phyloP scores from a whole-genome alignment of 1,140 invertebrate species.

The Psilanteris sp. region DNA sequence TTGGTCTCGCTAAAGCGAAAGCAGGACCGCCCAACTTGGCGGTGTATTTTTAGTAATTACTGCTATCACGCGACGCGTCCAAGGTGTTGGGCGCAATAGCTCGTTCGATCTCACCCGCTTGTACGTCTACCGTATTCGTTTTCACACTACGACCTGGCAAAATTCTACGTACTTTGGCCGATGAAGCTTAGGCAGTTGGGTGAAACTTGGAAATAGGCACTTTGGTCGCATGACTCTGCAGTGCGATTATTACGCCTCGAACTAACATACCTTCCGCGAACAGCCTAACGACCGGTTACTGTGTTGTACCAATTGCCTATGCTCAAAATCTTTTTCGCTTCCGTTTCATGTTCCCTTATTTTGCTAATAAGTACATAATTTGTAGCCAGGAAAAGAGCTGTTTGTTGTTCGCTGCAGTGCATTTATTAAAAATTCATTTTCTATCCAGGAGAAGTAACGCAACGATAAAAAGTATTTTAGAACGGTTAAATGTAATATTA shows the following conservation, averaged over 20 bases:
- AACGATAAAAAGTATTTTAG: too few species aligned
- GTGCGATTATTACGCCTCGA: constrained; percentile 72
- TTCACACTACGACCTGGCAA: constrained; percentile 39
- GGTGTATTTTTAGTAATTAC: constrained; percentile 78
- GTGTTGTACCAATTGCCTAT: constrained; percentile 54
- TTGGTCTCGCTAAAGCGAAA: constrained; percentile 73
- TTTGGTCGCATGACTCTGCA: constrained; percentile 74
- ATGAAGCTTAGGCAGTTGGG: constrained; percentile 67
- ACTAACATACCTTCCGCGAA: constrained; percentile 64
- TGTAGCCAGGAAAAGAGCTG: constrained; percentile 8
- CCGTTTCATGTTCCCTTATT: constrained; percentile 37
- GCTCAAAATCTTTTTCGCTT: constrained; percentile 58
- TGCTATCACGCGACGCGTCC: constrained; percentile 75
- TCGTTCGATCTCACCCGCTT: constrained; percentile 34
- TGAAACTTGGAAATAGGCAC: constrained; percentile 74
- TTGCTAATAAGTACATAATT: constrained; percentile 29
- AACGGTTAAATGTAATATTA: too few species aligned
- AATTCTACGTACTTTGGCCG: constrained; percentile 36
- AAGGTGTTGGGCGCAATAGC: constrained; percentile 69
- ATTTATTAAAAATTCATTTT: neutral
- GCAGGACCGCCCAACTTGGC: constrained; percentile 64
- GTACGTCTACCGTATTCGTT: constrained; percentile 20
- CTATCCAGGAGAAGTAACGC: too few species aligned
- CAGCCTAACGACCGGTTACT: constrained; percentile 74
- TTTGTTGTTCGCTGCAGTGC: neutral